Base-by-base conservation (phyloP, 2,888 invertebrate genomes). In the Chrysolina americana region DNA sequence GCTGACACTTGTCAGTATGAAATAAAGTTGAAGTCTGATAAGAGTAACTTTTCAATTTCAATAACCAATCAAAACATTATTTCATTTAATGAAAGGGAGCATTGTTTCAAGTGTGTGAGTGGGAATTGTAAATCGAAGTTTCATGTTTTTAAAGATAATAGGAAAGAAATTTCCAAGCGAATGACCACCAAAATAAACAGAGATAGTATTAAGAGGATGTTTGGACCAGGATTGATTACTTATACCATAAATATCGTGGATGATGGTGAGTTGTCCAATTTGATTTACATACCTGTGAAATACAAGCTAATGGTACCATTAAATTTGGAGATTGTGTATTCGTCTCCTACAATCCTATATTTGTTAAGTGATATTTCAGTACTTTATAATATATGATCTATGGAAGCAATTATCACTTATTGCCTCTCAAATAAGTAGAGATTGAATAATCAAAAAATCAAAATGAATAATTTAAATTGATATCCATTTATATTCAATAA, bases 181-280 rank as follows among this genome's bases (percentile, higher is more conserved):
- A 76, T 79, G 76, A 75, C 79, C 5, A 79, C 79, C n/a, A 77
- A 75, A 64, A 76, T 79, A 17, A 79, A 79, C 72, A 71, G 77
- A 17, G 79, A 79, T 10, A 75, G 76, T 28, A 69, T 79, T 3
- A 79, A 78, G 68, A 79, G 76, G 41, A 66, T 78, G 75, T 78
- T 79, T 48, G 77, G 77, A 36, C 68, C 77, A 11, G 77, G 79
- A 6, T 53, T 72, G 50, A 70, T 79, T 28, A 73, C 79, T 11
- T 79, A 79, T 59, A 74, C 76, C 10, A 79, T 79, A 41, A 74
- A 69, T 23, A 66, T 79, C 50, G 41, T 69, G 44, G 79, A 79
- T 41, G 78, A 78, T 47, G 70, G 77, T 69, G 72, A 74, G 71
- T 59, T 41, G 1, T 41, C 21, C 17, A 5, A 65, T 36, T 59